Evolutionary conservation across 2,113 vertebrate species (phyloP), one percentile per base, ranked within the genome.

Genomic region (Loxodonta africana): DNA sequence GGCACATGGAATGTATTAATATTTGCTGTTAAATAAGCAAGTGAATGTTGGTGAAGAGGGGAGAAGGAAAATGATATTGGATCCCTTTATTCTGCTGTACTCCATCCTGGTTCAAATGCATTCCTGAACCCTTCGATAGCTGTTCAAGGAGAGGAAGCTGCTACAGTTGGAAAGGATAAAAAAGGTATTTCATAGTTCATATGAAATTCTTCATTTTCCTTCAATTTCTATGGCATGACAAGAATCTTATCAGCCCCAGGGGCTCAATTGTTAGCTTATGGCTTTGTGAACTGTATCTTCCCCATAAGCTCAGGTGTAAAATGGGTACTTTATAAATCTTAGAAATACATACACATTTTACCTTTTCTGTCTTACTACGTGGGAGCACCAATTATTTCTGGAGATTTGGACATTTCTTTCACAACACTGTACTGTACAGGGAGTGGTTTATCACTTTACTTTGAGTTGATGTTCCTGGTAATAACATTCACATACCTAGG

Each of bases 381-480:
- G 81, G 95, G 83, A n/a, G 28, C 93, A 73, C 63, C 73, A 85
- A 67, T 91, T 87, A 81, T 96, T 97, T 92, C 95, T 95, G 87
- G 87, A 37, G 21, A 93, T 91, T 92, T 96, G 46, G 88, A 96
- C 44, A 93, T 95, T 95, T 96, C 92, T 97, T 97, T 95, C 90
- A 69, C 91, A 95, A 96, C 94, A 95, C 74, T 83, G 85, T 90
- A 60, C 81, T 85, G 85, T 90, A 60, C 81, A 96, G 90, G 83
- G 97, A 97, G 93, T 88, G 91, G 90, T 69, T 80, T 95, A 95
- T 97, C 92, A 95, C 94, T 98, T 98, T 94, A 90, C 69, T 97
- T 97, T 90, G 94, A 97, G 94, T 97, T 90, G 88, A 86, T 98
- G 78, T 96, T 98, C 87, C 87, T 95, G 80, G 95, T 95, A 97